phyloP scores from a whole-genome alignment of 2,888 invertebrate genomes.

The Synergus japonicus region DNA sequence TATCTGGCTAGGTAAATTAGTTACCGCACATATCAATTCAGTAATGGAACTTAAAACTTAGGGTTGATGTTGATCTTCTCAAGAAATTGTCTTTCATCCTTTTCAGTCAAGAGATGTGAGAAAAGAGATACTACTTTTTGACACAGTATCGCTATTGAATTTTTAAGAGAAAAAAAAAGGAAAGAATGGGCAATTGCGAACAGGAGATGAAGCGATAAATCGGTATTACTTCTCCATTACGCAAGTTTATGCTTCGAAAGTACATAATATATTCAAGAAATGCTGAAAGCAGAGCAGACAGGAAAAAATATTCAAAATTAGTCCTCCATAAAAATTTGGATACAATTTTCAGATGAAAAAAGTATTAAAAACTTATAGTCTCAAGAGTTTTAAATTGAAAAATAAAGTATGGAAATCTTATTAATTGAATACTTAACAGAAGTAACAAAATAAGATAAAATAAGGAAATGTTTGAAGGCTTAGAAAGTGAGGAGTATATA shows the following conservation, averaged over 20 bases:
- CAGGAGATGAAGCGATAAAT: neutral
- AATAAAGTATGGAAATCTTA: neutral
- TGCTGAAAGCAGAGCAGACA: neutral
- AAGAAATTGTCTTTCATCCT: neutral
- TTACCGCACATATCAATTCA: constrained; percentile 21
- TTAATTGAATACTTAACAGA: neutral
- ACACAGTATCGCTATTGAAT: neutral
- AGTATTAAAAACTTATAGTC: too few species aligned
- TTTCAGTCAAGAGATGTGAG: neutral
- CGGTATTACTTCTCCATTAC: neutral
- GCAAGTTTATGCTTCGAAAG: neutral
- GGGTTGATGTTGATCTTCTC: constrained; percentile 21
- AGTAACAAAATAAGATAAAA: neutral
- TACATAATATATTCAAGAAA: neutral
- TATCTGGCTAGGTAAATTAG: constrained; percentile 26
- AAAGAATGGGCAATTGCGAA: neutral
- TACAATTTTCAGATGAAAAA: neutral
- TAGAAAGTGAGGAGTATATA: neutral
- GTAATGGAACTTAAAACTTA: constrained; percentile 1
- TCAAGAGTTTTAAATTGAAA: too few species aligned
- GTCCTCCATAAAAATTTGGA: neutral
- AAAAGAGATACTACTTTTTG: constrained; percentile 8
- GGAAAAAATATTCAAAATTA: neutral
- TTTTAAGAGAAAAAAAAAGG: neutral
- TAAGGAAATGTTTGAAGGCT: neutral